Evolutionary conservation across 1,140 invertebrate species (phyloP), one percentile per base, ranked within the genome.

Genomic region (Sinella curviseta): DNA sequence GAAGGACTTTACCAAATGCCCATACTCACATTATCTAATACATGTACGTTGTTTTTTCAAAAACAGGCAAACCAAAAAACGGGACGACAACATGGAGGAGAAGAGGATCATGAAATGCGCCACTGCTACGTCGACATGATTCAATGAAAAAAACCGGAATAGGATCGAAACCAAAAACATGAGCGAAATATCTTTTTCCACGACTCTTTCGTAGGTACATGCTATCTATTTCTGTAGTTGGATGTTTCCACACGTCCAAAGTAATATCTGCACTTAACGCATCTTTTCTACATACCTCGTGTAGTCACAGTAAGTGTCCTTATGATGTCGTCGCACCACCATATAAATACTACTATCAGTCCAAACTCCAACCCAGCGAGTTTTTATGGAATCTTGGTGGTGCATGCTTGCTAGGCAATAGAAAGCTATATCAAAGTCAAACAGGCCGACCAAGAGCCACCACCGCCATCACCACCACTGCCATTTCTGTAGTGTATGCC

Each of bases 361-460:
- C n/a, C n/a, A n/a, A n/a, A n/a, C n/a, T n/a, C n/a, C n/a, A n/a
- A n/a, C n/a, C n/a, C n/a, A n/a, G n/a, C n/a, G n/a, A n/a, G n/a
- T n/a, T n/a, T n/a, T n/a, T n/a, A n/a, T n/a, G n/a, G n/a, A n/a
- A n/a, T n/a, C n/a, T n/a, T n/a, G n/a, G n/a, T n/a, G n/a, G n/a
- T n/a, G n/a, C n/a, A n/a, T n/a, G n/a, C n/a, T n/a, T 14, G 57
- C 4, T 65, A 12, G 57, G 57, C 57, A 65, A 65, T 65, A 48
- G 57, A 65, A 20, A 65, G 57, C 24, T 65, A 65, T 65, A 26
- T 65, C 57, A 65, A 65, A 65, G 57, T 65, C 57, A 65, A n/a
- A 4, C 16, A 4, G 26, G 57, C 8, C 57, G 24, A 65, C 14
- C 14, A 65, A 65, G 57, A 65, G 16, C 14, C 14, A 65, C 39